A percentile compares a stretch with the other conserved stretches of the same genome.
Conservation (phyloP, 2,113 vertebrate species). For the Alethe diademata region DNA sequence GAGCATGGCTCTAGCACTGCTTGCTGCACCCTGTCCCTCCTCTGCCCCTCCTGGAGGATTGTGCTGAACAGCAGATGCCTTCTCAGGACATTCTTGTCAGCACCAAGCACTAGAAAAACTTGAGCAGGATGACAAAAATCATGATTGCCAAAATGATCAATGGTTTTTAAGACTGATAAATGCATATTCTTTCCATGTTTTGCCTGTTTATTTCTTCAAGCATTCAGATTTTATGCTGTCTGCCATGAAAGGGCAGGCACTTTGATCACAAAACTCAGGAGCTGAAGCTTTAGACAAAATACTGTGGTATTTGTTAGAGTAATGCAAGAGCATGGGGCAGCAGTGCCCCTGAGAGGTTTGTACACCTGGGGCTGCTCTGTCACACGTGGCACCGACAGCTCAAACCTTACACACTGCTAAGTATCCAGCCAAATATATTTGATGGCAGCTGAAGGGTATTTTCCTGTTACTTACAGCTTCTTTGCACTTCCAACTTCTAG, state of each 20-base stretch:
- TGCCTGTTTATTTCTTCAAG: background rate
- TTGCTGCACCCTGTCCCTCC: background rate
- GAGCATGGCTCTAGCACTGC: background rate
- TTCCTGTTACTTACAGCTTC: background rate
- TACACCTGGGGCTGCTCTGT: background rate
- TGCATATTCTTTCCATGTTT: background rate
- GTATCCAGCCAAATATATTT: background rate
- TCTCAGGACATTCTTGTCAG: background rate
- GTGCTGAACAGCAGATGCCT: accelerated
- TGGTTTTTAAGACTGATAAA: background rate
- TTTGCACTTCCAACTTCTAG: background rate
- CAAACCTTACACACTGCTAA: background rate
- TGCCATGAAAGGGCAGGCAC: background rate
- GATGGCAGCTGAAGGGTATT: background rate
- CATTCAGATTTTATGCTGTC: background rate
- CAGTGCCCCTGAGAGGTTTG: background rate
- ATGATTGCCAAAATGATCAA: background rate
- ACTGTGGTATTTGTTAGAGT: background rate
- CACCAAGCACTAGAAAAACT: background rate
- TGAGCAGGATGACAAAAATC: background rate
- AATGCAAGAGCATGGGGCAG: background rate
- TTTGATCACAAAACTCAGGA: background rate
- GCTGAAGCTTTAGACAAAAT: background rate
- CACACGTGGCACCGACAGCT: background rate
- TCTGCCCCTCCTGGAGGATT: background rate